Evolutionary conservation across 1,140 invertebrate genomes (phyloP).

Genomic region (Hylaeus volcanicus): DNA sequence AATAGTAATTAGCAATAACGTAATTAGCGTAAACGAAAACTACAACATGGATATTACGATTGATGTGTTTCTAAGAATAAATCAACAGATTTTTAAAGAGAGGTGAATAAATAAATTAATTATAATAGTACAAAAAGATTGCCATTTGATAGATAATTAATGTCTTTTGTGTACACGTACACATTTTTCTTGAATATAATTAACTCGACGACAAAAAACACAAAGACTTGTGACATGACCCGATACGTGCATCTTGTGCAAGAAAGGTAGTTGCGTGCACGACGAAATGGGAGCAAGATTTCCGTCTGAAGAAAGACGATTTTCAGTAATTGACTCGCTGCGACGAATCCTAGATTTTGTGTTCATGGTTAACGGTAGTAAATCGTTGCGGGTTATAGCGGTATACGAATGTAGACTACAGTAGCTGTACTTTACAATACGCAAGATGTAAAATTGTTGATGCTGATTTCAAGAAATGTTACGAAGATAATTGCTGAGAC

Average conservation of each 20-base stretch:
- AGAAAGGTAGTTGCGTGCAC: conserved; percentile 25
- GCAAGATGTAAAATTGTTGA: not conserved
- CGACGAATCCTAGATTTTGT: conserved; percentile 15
- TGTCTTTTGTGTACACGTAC: too few species aligned
- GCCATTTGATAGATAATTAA: too few species aligned
- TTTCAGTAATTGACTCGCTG: conserved; percentile 37
- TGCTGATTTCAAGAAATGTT: not conserved
- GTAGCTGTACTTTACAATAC: not conserved
- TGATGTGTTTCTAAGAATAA: too few species aligned
- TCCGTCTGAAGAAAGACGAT: conserved; percentile 15
- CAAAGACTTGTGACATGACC: not conserved
- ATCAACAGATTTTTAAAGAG: too few species aligned
- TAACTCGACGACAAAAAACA: not conserved
- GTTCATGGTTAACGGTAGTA: conserved; percentile 28
- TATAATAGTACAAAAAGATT: too few species aligned
- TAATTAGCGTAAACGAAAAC: too few species aligned
- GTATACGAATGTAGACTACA: not conserved
- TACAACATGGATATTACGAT: too few species aligned
- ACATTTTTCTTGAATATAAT: too few species aligned
- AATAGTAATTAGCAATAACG: too few species aligned
- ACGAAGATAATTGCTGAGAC: too few species aligned
- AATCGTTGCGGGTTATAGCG: conserved; percentile 9
- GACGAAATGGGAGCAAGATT: not conserved
- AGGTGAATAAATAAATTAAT: too few species aligned
- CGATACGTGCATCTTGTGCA: not conserved